Conservation (phyloP, 1,140 invertebrate genomes). For the Aethina tumida region DNA sequence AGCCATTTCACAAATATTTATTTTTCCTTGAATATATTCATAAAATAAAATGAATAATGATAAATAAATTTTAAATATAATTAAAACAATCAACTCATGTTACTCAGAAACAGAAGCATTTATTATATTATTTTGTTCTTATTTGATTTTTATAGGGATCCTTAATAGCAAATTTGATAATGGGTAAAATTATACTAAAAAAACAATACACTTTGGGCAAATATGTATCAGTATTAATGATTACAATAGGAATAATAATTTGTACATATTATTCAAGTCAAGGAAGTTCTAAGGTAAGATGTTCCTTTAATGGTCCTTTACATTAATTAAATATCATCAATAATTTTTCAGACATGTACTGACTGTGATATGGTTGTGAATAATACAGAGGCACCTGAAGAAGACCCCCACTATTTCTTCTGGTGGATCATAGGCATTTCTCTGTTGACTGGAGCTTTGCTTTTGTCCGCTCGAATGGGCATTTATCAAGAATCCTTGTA, state of each 20-base stretch:
- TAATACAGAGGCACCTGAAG: conserved; percentile 34
- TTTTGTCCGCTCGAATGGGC: conserved; percentile 92
- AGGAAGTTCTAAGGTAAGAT: conserved; percentile 30
- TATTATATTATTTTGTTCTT: conserved; percentile 4
- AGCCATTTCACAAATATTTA: too few species aligned
- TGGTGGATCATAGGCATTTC: conserved; percentile 79
- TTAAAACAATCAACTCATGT: conserved; percentile 3
- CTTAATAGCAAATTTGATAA: conserved; percentile 91
- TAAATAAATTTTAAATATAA: background rate
- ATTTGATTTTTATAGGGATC: conserved; percentile 82
- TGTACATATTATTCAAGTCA: conserved; percentile 85
- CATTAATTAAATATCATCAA: conserved; percentile 3
- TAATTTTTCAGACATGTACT: conserved; percentile 23
- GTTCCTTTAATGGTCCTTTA: conserved; percentile 16
- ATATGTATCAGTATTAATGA: conserved; percentile 87
- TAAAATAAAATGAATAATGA: background rate
- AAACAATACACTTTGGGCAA: conserved; percentile 76
- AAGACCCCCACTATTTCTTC: conserved; percentile 53
- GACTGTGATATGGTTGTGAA: conserved; percentile 34
- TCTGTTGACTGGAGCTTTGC: conserved; percentile 78
- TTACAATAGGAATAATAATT: conserved; percentile 81
- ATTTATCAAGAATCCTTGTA: conserved; percentile 93
- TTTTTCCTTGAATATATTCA: too few species aligned
- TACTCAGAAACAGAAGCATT: background rate
- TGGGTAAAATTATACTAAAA: conserved; percentile 85